phyloP scores from a whole-genome alignment of 2,888 invertebrate species.

The Drosophila falleni region DNA sequence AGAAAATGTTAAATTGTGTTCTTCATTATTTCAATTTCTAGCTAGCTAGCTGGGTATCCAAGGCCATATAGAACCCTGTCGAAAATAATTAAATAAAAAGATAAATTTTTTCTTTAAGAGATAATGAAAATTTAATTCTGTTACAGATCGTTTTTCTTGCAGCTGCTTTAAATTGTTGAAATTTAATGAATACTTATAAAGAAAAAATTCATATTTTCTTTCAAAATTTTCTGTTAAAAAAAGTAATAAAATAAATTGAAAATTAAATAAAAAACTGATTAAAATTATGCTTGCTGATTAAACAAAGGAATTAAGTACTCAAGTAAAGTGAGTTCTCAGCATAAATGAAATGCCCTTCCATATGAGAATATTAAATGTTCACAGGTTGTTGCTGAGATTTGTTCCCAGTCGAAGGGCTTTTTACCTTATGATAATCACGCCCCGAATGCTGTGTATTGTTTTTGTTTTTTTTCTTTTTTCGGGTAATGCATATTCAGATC shows the following conservation, averaged over 20 bases:
- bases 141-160: too few species aligned
- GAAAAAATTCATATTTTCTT: too few species aligned
- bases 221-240: not conserved
- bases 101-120: not conserved
- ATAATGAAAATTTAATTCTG: not conserved
- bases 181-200: too few species aligned
- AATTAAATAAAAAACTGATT: not conserved
- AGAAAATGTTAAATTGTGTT: slow-evolving; percentile 1
- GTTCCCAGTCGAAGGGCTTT: slow-evolving; percentile 27
- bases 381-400: slow-evolving; percentile 12
- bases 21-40: not conserved
- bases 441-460: slow-evolving; percentile 11
- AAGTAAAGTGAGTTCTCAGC: slow-evolving; percentile 4
- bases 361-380: slow-evolving; percentile 2
- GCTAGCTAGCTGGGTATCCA: not conserved
- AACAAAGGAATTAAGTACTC: slow-evolving; percentile 12
- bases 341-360: slow-evolving; percentile 9
- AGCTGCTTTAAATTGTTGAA: too few species aligned
- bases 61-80: slow-evolving; percentile 1
- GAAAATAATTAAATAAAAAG: not conserved
- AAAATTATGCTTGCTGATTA: not conserved
- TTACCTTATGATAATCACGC: slow-evolving; percentile 64
- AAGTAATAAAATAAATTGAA: not conserved
- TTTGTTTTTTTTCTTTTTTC: slow-evolving; percentile 11
- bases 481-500: slow-evolving; percentile 54